A percentile compares a stretch with the other conserved stretches of the same genome.
phyloP scores from a whole-genome alignment of 2,888 invertebrate genomes.

The Harpagoxenus sublaevis region DNA sequence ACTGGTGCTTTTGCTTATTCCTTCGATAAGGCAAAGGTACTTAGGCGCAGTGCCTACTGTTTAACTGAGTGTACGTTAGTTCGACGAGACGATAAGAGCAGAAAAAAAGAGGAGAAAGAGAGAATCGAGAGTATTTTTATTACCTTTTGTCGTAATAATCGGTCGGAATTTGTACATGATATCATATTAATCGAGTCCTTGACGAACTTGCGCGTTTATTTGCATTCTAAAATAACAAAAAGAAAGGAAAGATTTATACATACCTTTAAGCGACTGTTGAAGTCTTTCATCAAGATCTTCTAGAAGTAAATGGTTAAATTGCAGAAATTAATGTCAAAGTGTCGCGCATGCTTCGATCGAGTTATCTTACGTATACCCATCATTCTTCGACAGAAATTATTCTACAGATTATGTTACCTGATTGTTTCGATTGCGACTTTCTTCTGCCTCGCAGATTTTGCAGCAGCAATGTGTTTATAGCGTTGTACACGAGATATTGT shows the following conservation, averaged over 20 bases:
- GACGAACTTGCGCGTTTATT: slow-evolving; percentile 68
- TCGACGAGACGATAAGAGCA: slow-evolving; percentile 72
- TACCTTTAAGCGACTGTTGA: slow-evolving; percentile 50
- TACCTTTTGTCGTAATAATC: slow-evolving; percentile 66
- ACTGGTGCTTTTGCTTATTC: slow-evolving; percentile 81
- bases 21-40: slow-evolving; percentile 78
- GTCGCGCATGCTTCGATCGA: slow-evolving; percentile 62
- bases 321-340: slow-evolving; percentile 42
- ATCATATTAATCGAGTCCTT: slow-evolving; percentile 42
- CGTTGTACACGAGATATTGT: slow-evolving; percentile 76
- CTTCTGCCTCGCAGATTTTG: slow-evolving; percentile 67
- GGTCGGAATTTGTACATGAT: slow-evolving; percentile 54
- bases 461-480: slow-evolving; percentile 74
- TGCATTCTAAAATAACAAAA: slow-evolving; percentile 74
- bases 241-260: slow-evolving; percentile 49
- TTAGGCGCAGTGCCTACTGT: slow-evolving; percentile 80
- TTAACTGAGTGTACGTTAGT: slow-evolving; percentile 75
- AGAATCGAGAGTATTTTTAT: slow-evolving; percentile 75
- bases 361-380: slow-evolving; percentile 53
- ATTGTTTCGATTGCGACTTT: slow-evolving; percentile 57
- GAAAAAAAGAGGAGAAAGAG: slow-evolving; percentile 29
- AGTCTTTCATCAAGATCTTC: slow-evolving; percentile 72
- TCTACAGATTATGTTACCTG: slow-evolving; percentile 63
- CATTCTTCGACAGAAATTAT: slow-evolving; percentile 40
- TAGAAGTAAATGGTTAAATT: slow-evolving; percentile 57